phyloP scores from a whole-genome alignment of 2,888 invertebrate species.

The Zaprionus bogoriensis region DNA sequence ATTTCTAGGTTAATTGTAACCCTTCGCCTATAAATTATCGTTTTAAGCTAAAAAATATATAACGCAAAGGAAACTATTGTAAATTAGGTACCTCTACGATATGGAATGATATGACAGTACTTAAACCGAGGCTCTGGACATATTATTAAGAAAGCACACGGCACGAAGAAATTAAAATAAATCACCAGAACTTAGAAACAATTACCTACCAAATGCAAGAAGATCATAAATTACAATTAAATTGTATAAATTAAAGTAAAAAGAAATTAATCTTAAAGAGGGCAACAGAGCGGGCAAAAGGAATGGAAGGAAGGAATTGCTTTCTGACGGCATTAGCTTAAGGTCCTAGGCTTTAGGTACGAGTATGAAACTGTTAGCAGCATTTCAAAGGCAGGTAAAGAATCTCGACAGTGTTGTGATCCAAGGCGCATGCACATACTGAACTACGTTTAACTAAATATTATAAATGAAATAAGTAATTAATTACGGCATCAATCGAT shows the following conservation, averaged over 20 bases:
- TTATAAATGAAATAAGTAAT: conserved; percentile 23
- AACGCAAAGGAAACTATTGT: conserved; percentile 75
- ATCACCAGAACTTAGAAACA: conserved; percentile 41
- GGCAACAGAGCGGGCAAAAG: no score
- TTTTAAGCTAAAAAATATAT: conserved; percentile 3
- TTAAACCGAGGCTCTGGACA: conserved; percentile 39
- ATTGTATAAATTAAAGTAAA: conserved; percentile 60
- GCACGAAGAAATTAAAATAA: conserved; percentile 33
- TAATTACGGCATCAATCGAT: conserved; percentile 29
- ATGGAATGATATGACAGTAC: conserved; percentile 32
- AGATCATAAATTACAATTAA: conserved; percentile 68
- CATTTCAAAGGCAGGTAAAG: conserved; percentile 44
- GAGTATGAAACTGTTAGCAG: conserved; percentile 48
- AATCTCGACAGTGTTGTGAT: conserved; percentile 83
- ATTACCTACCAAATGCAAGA: conserved; percentile 42
- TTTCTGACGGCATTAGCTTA: conserved; percentile 25
- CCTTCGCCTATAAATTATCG: not conserved
- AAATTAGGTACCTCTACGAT: conserved; percentile 83
- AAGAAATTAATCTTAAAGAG: conserved; percentile 5
- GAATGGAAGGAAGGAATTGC: conserved; percentile 1
- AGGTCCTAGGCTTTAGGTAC: conserved; percentile 37
- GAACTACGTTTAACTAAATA: conserved; percentile 57
- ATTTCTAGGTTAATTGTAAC: not conserved
- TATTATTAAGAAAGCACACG: conserved; percentile 41
- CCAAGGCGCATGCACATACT: conserved; percentile 66